phyloP scores from a whole-genome alignment of 2,797 vertebrate species.

The Esox lucius region DNA sequence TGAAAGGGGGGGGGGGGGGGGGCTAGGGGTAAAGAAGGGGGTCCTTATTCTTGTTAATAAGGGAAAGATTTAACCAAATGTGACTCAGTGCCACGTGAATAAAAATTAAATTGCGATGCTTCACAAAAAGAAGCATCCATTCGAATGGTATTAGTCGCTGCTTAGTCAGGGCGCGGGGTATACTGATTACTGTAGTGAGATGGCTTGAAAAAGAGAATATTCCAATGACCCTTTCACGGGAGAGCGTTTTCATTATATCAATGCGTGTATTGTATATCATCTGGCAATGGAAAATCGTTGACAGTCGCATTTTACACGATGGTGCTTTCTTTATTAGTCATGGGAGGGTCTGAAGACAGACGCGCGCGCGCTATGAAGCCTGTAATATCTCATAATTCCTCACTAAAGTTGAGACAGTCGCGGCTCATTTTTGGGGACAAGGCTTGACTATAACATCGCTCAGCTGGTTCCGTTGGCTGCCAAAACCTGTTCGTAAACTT shows the following conservation, averaged over 20 bases:
- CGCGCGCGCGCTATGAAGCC: background rate
- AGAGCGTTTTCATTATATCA: background rate
- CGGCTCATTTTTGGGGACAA: background rate
- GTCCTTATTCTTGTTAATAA: slow-evolving; percentile 53
- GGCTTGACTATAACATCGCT: background rate
- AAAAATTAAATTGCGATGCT: background rate
- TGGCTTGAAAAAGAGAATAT: background rate
- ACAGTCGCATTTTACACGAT: background rate
- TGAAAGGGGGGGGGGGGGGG: slow-evolving; percentile 13
- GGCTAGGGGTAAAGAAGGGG: slow-evolving; percentile 5
- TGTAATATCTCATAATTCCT: background rate
- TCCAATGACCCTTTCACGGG: background rate
- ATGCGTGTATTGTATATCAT: background rate
- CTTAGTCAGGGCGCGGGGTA: background rate
- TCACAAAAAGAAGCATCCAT: background rate
- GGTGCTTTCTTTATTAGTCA: background rate
- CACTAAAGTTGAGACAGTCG: background rate
- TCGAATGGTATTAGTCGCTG: background rate
- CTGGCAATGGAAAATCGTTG: background rate
- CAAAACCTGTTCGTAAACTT: background rate
- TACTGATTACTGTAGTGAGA: background rate
- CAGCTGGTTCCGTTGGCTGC: background rate
- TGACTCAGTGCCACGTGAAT: slow-evolving; percentile 29
- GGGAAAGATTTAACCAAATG: slow-evolving; percentile 49
- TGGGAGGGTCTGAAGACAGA: background rate